Evolutionary conservation across 2,113 vertebrate species (phyloP).

Genomic region (Aegithalos caudatus): DNA sequence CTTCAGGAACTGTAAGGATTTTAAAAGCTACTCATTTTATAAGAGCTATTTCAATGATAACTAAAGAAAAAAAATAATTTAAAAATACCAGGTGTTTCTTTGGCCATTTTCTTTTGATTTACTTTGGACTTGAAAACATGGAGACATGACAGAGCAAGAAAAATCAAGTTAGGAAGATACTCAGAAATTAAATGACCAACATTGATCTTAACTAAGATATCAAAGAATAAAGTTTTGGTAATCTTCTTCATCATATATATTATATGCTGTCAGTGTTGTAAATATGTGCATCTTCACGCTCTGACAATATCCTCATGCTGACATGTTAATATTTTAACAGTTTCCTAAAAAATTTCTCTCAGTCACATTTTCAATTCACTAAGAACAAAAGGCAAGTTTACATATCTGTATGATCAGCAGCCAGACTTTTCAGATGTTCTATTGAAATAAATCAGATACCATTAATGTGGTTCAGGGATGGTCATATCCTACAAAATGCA

Average conservation of each 20-base stretch:
- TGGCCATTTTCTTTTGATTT: neutral
- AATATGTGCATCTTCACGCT: neutral
- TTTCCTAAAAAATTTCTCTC: neutral
- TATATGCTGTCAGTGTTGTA: neutral
- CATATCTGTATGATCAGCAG: neutral
- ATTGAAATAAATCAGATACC: neutral
- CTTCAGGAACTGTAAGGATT: neutral
- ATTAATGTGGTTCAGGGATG: neutral
- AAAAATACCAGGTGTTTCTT: neutral
- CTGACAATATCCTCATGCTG: neutral
- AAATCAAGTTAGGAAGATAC: neutral
- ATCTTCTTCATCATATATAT: neutral
- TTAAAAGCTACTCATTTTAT: neutral
- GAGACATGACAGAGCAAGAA: neutral
- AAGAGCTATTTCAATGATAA: neutral
- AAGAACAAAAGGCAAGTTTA: neutral
- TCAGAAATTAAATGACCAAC: neutral
- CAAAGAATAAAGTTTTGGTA: neutral
- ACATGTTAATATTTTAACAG: neutral
- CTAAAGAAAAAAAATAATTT: neutral
- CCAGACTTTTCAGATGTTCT: neutral
- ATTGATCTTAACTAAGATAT: neutral
- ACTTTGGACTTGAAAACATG: neutral
- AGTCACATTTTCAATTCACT: neutral
- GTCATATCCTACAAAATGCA: neutral